Base-by-base conservation (phyloP, 2,888 invertebrate species). In the Coleophora deauratella region DNA sequence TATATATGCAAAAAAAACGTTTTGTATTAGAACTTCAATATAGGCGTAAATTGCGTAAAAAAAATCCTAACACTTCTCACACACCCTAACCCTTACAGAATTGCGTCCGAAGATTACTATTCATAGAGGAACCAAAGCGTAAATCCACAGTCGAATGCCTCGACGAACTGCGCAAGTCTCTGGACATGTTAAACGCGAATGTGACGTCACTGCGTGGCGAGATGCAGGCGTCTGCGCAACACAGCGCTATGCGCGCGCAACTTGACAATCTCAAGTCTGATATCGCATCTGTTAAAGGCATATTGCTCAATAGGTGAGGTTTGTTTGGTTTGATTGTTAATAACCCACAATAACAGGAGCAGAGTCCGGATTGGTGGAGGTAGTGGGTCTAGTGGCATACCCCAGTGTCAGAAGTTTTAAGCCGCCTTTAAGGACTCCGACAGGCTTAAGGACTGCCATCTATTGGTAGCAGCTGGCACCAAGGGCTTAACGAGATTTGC, bases 211-310 rank as follows among this genome's bases (percentile, higher is more conserved):
- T 94, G 1, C 89, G 91, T 48, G 82, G 87, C 1, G 91, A 92
- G 53, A 86, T 94, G 45, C 88, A 90, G 43, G 72, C 85, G 33
- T 69, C 80, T 7, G 75, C 70, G 1, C 78, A 78, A 47, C 77
- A 84, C 49, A 78, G 65, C 44, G 78, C 84, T n/a, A 59, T 89
- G 35, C 73, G 87, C 42, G 85, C 88, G n/a, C 90, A 92, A 56
- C 74, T 93, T 9, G 87, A 87, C 49, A 89, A 87, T 41, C 81
- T 93, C 44, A 91, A 92, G 63, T 85, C 88, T 38, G 93, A 93
- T 57, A 76, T 93, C 32, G 86, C 90, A 0, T 90, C 91, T 10
- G 90, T 93, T 14, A 93, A 93, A 71, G 92, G 92, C 41, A 87
- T 93, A 40, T 68, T 93, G 35, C 76, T 93, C 13, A 91, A 90